Percentiles rank a stretch among this genome's conserved stretches.
Evolutionary conservation across 2,888 invertebrate species (phyloP).

Genomic region (Brachypalpus laphriformis): DNA sequence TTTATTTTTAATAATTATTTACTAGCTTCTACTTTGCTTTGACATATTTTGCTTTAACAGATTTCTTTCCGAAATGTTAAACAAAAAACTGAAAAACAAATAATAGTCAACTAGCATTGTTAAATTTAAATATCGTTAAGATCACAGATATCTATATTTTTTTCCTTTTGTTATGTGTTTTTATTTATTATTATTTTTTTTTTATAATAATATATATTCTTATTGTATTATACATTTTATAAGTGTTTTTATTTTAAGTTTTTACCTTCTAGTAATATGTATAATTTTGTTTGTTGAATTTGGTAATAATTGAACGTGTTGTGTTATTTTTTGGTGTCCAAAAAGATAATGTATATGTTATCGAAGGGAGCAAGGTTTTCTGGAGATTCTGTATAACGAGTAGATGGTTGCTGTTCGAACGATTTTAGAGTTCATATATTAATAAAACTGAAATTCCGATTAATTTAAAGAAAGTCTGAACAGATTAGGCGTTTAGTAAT

Average conservation of each 20-base stretch:
- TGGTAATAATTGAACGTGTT: slow-evolving; percentile 73
- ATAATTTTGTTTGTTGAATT: slow-evolving; percentile 69
- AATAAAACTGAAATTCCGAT: no score
- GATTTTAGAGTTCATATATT: no score
- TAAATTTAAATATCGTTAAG: slow-evolving; percentile 82
- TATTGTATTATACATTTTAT: slow-evolving; percentile 65
- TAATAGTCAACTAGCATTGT: slow-evolving; percentile 68
- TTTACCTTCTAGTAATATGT: slow-evolving; percentile 69
- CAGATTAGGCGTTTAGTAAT: no score
- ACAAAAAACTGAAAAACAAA: slow-evolving; percentile 60
- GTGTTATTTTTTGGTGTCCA: slow-evolving; percentile 35
- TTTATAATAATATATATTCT: slow-evolving; percentile 66
- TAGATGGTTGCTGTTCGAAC: background rate
- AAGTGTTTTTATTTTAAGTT: slow-evolving; percentile 38
- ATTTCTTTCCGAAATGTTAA: slow-evolving; percentile 40
- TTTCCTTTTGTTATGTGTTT: slow-evolving; percentile 72
- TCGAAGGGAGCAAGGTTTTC: background rate
- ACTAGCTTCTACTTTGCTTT: slow-evolving; percentile 54
- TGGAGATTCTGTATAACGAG: background rate
- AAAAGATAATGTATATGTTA: slow-evolving; percentile 5
- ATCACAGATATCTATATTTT: slow-evolving; percentile 83
- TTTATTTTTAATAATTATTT: slow-evolving; percentile 37
- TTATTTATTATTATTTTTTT: slow-evolving; percentile 71
- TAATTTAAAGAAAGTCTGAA: no score
- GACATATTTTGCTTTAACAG: slow-evolving; percentile 46